A percentile compares a stretch with the other conserved stretches of the same genome.
Conservation (phyloP, 2,888 invertebrate genomes). For the Aporophyla nigra region DNA sequence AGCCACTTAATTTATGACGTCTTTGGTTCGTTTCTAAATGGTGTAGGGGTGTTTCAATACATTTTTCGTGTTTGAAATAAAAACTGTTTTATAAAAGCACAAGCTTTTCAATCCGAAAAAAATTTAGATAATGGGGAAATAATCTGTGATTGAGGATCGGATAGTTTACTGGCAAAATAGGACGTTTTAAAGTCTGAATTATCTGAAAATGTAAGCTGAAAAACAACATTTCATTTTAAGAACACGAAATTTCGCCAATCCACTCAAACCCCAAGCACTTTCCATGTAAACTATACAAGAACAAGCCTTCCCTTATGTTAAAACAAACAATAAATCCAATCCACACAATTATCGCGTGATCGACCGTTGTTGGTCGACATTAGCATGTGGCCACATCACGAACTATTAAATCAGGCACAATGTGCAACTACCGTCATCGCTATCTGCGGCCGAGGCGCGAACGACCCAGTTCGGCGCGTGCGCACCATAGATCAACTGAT, state of each 20-base stretch:
- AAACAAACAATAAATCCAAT: constrained; percentile 56
- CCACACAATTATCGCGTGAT: constrained; percentile 62
- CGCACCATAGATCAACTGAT: constrained; percentile 73
- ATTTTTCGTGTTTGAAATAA: too few species aligned
- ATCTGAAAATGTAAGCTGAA: too few species aligned
- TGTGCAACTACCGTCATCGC: constrained; percentile 72
- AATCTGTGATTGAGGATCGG: too few species aligned
- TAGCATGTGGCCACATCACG: constrained; percentile 72
- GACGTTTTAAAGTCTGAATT: too few species aligned
- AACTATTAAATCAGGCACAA: constrained; percentile 74
- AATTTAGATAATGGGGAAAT: too few species aligned
- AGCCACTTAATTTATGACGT: constrained; percentile 58
- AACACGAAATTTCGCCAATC: not conserved
- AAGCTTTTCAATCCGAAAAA: too few species aligned
- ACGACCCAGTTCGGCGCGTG: constrained; percentile 81
- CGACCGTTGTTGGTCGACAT: constrained; percentile 59
- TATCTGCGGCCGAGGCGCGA: constrained; percentile 72
- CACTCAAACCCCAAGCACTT: not conserved
- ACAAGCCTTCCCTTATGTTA: constrained; percentile 39
- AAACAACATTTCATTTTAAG: too few species aligned
- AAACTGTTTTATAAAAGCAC: too few species aligned
- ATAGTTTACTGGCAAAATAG: too few species aligned
- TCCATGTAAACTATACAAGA: constrained; percentile 11
- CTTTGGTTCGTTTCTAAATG: constrained; percentile 42
- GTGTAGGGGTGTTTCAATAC: not conserved